A percentile compares a stretch with the other conserved stretches of the same genome.
phyloP scores from a whole-genome alignment of 1,140 invertebrate species.

The Anastatus disparis region DNA sequence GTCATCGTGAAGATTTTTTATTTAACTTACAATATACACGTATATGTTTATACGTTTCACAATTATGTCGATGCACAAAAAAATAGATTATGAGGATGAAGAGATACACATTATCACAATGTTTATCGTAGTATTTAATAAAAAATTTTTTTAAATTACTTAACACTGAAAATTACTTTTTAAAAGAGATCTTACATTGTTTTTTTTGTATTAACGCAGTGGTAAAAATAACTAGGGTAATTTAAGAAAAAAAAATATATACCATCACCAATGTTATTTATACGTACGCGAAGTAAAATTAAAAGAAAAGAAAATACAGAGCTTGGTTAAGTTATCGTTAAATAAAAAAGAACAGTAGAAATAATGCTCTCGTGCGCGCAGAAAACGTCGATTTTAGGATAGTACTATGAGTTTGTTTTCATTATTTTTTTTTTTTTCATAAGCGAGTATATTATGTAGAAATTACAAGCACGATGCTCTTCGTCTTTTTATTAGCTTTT shows the following conservation, averaged over 20 bases:
- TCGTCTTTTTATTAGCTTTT: neutral
- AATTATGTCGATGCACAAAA: too few species aligned
- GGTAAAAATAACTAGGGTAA: conserved; percentile 61
- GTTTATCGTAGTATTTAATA: too few species aligned
- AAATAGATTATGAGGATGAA: too few species aligned
- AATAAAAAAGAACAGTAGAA: neutral
- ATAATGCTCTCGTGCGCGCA: conserved; percentile 46
- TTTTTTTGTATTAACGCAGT: too few species aligned
- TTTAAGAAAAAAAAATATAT: conserved; percentile 51
- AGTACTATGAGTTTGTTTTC: neutral
- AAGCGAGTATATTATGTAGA: neutral
- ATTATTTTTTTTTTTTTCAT: neutral
- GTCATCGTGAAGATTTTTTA: too few species aligned
- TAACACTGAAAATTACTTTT: too few species aligned
- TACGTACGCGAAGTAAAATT: conserved; percentile 56
- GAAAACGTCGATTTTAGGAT: conserved; percentile 54
- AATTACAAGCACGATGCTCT: conserved; percentile 16
- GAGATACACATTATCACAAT: too few species aligned
- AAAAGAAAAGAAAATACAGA: conserved; percentile 53
- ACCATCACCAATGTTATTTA: conserved; percentile 36
- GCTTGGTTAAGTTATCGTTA: conserved; percentile 42
- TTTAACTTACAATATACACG: too few species aligned
- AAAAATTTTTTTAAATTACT: too few species aligned
- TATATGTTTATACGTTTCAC: too few species aligned
- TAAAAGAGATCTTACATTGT: too few species aligned